phyloP scores from a whole-genome alignment of 2,888 invertebrate genomes.

The Hirudinaria manillensis region DNA sequence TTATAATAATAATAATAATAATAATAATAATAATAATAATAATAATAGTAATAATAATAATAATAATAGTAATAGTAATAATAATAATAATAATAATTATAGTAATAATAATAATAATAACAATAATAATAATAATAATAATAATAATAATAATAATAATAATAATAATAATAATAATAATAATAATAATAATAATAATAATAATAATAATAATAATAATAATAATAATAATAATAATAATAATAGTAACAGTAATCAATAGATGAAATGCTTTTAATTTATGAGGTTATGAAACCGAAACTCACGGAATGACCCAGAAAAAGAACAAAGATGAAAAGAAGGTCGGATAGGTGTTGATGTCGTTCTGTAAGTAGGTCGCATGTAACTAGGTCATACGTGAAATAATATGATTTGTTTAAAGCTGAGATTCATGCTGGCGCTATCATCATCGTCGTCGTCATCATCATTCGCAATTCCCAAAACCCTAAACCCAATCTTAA shows the following conservation, averaged over 20 bases:
- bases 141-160: no score
- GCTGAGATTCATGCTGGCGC: no score
- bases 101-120: background rate
- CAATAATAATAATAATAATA: background rate
- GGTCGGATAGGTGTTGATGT: background rate
- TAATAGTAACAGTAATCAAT: no score
- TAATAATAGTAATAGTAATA: background rate
- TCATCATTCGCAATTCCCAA: no score
- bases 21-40: background rate
- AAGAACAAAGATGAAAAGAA: background rate
- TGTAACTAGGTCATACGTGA: background rate
- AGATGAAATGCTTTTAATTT: no score
- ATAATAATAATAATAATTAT: background rate
- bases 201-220: no score
- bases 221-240: no score
- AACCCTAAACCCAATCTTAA: no score
- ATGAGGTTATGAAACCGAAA: background rate
- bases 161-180: no score
- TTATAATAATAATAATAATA: background rate
- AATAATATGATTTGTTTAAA: no score
- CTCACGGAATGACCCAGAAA: conserved; percentile 3
- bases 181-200: no score
- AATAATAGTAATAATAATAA: background rate
- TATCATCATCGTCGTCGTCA: no score
- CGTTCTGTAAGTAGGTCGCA: background rate